Evolutionary conservation across 2,888 invertebrate species (phyloP), one percentile per base, ranked within the genome.

Genomic region (Andrena bucephala): DNA sequence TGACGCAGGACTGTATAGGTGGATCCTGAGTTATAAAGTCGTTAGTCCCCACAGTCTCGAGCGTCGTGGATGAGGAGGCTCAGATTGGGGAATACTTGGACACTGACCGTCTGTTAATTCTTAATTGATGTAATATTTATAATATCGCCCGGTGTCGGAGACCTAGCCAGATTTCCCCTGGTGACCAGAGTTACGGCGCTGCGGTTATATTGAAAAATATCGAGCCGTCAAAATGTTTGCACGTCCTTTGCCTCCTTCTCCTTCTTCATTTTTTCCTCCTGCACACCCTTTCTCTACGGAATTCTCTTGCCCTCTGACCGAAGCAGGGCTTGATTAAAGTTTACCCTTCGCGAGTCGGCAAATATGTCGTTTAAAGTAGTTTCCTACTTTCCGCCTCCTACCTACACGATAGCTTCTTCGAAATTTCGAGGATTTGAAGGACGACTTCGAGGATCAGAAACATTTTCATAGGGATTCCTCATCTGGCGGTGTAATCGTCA

Each of bases 91-190:
- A 24, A 50, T 10, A 66, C 76, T 69, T 76, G 80, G 81, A 77
- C 73, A 73, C 68, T 77, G 77, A 67, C 84, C 77, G 86, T 86
- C 85, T 86, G 89, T 91, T 91, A 89, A 90, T 91, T 90, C 85
- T 91, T 93, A 92, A 93, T 93, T 90, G 90, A 91, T 92, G 89
- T 91, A 92, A 91, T 92, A 92, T 93, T 93, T 92, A 91, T 93
- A 89, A 92, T 91, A 92, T 90, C 89, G 86, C 79, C 86, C 88
- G 78, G 85, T 82, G 81, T 85, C 81, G 78, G 85, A 79, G 84
- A 83, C 81, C 87, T 70, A 62, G 82, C 80, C 89, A 93, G 92
- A 93, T 93, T 93, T 93, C 93, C 93, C 93, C 83, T 87, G 93
- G 92, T 93, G 92, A 92, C 90, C 91, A 79, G 86, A 84, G 86